Conservation (phyloP, 2,113 vertebrate species). For the Odobenus rosmarus region DNA sequence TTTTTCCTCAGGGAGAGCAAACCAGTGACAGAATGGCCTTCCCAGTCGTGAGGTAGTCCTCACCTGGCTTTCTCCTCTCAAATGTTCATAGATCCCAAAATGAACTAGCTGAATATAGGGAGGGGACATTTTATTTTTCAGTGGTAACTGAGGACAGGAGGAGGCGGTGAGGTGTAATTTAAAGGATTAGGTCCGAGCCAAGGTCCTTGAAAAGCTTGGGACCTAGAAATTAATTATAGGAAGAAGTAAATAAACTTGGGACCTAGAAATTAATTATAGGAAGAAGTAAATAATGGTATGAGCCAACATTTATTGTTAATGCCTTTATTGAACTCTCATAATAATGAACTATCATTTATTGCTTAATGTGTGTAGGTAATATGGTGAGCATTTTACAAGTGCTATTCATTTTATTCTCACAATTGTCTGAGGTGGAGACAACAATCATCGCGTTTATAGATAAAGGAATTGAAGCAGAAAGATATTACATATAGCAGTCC, state of each 20-base stretch:
- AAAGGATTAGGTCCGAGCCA: background rate
- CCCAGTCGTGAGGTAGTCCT: fast-evolving
- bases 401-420: background rate
- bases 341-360: background rate
- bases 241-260: background rate
- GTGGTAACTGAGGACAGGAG: background rate
- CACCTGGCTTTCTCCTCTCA: background rate
- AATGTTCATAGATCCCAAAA: background rate
- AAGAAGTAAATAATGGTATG: background rate
- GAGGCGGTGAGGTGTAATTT: background rate
- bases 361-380: background rate
- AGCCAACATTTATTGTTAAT: background rate
- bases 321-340: background rate
- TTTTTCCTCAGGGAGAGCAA: background rate
- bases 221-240: background rate
- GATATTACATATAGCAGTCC: too few species aligned
- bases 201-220: background rate
- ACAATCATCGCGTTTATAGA: background rate
- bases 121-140: background rate
- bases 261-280: background rate
- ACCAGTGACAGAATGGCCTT: background rate
- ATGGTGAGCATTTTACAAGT: background rate
- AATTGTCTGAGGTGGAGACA: background rate
- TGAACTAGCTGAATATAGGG: background rate
- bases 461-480: background rate